Conservation (phyloP, 2,113 vertebrate genomes). For the Azemiops feae region DNA sequence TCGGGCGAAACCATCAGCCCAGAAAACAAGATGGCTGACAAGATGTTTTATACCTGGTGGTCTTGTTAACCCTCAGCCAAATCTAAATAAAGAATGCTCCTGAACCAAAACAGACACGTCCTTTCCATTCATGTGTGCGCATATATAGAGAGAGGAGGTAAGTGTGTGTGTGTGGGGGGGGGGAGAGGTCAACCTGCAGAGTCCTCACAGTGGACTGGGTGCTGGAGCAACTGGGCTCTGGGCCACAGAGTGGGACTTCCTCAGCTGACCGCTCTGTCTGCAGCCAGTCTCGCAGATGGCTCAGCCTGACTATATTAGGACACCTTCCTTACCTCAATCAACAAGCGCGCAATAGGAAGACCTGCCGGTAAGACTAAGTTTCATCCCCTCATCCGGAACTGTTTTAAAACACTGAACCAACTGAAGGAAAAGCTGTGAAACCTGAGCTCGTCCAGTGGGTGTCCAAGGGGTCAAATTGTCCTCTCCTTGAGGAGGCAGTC, state of each 20-base stretch:
- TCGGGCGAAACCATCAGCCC: background rate
- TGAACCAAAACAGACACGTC: constrained; percentile 30
- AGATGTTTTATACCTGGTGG: constrained; percentile 60
- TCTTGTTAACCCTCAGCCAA: constrained; percentile 53
- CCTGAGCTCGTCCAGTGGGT: background rate
- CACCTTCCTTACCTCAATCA: background rate
- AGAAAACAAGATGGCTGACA: background rate
- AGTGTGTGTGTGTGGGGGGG: too few relatives aligned
- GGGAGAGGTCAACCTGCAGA: background rate
- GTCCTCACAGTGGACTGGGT: background rate
- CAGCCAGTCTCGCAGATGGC: background rate
- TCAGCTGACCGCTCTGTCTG: background rate
- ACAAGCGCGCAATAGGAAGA: too few relatives aligned
- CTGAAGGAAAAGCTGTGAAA: background rate
- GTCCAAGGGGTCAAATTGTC: background rate
- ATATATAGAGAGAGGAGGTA: background rate
- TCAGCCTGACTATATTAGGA: background rate
- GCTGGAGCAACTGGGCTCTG: background rate
- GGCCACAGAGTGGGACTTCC: background rate
- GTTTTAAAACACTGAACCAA: background rate
- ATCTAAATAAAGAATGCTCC: constrained; percentile 65
- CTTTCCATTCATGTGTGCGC: background rate
- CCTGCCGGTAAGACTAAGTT: background rate
- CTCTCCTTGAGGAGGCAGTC: background rate
- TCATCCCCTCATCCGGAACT: background rate